phyloP scores from a whole-genome alignment of 2,797 vertebrate genomes.

The Masticophis lateralis region DNA sequence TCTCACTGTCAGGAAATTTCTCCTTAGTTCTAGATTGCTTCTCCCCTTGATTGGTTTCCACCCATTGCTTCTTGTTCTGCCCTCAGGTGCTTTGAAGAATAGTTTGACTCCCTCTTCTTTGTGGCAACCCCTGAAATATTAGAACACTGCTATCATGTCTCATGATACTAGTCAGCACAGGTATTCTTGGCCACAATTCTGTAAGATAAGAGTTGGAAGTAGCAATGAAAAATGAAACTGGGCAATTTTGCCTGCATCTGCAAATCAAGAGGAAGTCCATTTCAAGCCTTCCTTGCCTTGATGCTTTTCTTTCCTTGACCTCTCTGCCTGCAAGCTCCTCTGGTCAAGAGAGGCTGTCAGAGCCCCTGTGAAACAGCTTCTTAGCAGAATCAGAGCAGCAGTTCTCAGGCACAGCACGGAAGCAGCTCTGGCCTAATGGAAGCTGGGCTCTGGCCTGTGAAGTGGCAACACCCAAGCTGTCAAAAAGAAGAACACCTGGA shows the following conservation, averaged over 20 bases:
- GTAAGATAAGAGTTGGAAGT: neutral
- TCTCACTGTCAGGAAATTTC: no score
- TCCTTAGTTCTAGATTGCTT: no score
- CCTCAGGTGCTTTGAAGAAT: no score
- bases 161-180: no score
- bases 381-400: neutral
- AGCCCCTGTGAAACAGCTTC: neutral
- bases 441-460: neutral
- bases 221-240: neutral
- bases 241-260: neutral
- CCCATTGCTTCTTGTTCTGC: no score
- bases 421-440: neutral
- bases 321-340: neutral
- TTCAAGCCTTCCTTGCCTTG: neutral
- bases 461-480: neutral
- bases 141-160: no score
- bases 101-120: no score
- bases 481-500: neutral
- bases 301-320: neutral
- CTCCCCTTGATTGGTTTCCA: no score
- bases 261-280: no score
- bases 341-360: neutral
- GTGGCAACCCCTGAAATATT: no score
- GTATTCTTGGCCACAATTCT: neutral
- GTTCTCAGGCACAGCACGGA: neutral